Evolutionary conservation across 2,888 invertebrate species (phyloP), one percentile per base, ranked within the genome.

Genomic region (Drosophila nr. medialis): DNA sequence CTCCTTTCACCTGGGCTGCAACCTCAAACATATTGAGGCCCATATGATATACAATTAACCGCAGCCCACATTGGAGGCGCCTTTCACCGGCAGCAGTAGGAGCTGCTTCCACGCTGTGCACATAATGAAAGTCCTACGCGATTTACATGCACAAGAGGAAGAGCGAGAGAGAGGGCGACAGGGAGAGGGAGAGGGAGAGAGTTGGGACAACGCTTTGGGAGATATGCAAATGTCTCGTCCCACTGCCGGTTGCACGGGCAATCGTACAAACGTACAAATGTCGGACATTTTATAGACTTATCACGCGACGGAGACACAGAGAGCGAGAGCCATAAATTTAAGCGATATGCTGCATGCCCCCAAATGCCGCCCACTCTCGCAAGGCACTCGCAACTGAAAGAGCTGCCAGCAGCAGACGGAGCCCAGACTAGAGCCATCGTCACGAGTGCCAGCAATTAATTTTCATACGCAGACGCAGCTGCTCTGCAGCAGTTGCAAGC

Each of bases 361-460:
- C 59, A 64, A 78, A 77, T 55, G 84, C 88, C 86, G 86, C 86
- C 89, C 86, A 90, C 89, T 85, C 89, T 85, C 77, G 45, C 24
- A 45, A 21, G 21, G 45, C 21, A 45, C 21, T 45, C 21, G 61
- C 59, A 64, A 29, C 50, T 27, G 29, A 50, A n/a, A 11, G 11
- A 30, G 50, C 15, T 24, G 8, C 15, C 24, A 45, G 45, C 24
- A 24, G 45, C 45, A 50, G 50, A 29, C 29, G 30, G 8, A 42
- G 42, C 24, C 56, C 42, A 42, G 30, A 56, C 56, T 51, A 71
- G 65, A 68, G 82, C 59, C 84, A 75, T 74, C 81, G 89, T 87
- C 87, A 87, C 87, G 87, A 90, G 81, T 89, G 87, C 86, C 90
- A 81, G 89, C 90, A 87, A 90, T 90, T 87, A 87, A 87, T 87